Percentiles rank a stretch among this genome's conserved stretches.
Conservation (phyloP, 2,797 vertebrate species). For the Pteropus rufus region DNA sequence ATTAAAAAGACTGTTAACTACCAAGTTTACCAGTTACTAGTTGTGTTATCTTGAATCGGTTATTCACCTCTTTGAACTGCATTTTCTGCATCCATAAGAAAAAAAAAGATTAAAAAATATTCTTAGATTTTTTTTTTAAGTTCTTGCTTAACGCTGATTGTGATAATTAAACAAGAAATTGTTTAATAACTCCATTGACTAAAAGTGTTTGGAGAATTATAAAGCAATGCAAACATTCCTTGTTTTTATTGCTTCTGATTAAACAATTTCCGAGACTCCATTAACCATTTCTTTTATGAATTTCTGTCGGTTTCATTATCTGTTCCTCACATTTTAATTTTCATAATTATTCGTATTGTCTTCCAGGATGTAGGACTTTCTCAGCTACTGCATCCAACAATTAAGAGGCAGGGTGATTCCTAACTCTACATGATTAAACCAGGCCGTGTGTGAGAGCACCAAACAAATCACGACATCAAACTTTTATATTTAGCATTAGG, state of each 20-base stretch:
- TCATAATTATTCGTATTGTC: slow-evolving; percentile 16
- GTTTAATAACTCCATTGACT: neutral
- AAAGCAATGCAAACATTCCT: neutral
- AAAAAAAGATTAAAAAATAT: too few species aligned
- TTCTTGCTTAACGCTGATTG: neutral
- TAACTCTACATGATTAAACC: slow-evolving; percentile 49
- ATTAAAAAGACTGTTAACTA: neutral
- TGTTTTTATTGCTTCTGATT: neutral
- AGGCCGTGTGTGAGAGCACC: slow-evolving; percentile 14
- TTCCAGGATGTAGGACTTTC: neutral
- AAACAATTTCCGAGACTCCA: neutral
- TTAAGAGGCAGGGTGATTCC: neutral
- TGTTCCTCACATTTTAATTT: neutral
- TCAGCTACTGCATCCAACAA: neutral
- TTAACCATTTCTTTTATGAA: neutral
- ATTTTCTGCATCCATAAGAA: neutral
- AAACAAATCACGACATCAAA: slow-evolving; percentile 43
- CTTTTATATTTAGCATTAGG: slow-evolving; percentile 15
- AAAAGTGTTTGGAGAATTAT: neutral
- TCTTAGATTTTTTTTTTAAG: neutral
- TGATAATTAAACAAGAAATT: neutral
- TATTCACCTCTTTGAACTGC: neutral
- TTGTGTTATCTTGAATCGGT: neutral
- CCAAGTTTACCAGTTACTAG: neutral
- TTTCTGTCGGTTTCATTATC: neutral